These are phyloP conservation scores for Adineta ricciae DNA, from an alignment of 2,888 invertebrate species.

Conservation along the genomic window DNA sequence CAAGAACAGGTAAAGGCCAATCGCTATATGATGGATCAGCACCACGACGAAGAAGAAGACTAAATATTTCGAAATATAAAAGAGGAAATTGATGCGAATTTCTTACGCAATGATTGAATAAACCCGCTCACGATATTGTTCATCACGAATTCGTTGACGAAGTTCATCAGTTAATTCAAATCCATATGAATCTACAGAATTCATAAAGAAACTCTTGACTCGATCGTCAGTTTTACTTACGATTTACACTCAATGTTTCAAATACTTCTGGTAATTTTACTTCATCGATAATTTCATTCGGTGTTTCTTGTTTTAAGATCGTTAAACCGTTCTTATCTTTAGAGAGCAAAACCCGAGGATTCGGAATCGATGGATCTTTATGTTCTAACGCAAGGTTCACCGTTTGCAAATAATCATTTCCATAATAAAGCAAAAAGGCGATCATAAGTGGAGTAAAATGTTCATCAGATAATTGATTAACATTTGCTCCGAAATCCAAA, in stretches of 20 bases:
- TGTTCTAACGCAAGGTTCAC: constrained; percentile 30
- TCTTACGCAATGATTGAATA: neutral
- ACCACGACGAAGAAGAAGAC: constrained; percentile 44
- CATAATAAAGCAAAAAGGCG: constrained; percentile 46
- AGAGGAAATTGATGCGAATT: neutral
- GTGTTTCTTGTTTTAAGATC: neutral
- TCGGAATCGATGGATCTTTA: constrained; percentile 14
- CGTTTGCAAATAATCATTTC: constrained; percentile 40
- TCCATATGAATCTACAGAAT: neutral
- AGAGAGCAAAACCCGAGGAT: neutral
- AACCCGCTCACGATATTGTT: neutral
- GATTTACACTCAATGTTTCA: neutral
- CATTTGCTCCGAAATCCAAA: constrained; percentile 47
- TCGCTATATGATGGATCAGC: constrained; percentile 47
- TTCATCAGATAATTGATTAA: constrained; percentile 47
- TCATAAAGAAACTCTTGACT: neutral
- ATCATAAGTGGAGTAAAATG: constrained; percentile 47
- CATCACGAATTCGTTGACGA: constrained; percentile 1
- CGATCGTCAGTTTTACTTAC: too few relatives aligned
- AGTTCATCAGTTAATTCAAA: neutral
- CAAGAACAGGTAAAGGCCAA: constrained; percentile 47
- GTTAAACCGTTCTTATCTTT: neutral
- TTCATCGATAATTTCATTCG: neutral
- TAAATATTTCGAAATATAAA: neutral
- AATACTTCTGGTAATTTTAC: neutral